phyloP scores from a whole-genome alignment of 2,113 vertebrate genomes.

The Onychorhynchus coronatus region DNA sequence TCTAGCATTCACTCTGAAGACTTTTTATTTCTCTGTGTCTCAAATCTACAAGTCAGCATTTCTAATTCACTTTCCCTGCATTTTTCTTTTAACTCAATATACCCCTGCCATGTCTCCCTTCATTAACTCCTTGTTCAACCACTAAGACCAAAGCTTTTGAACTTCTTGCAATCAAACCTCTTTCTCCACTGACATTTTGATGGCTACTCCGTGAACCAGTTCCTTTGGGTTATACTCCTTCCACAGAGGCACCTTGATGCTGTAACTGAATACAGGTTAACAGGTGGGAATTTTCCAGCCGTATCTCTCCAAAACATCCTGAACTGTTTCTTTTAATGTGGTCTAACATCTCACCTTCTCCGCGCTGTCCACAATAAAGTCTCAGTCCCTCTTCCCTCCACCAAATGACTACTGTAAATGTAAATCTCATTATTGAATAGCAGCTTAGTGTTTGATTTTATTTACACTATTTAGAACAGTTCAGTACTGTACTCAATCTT shows the following conservation, averaged over 20 bases:
- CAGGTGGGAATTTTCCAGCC: constrained; percentile 11
- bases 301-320: background rate
- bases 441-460: background rate
- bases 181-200: background rate
- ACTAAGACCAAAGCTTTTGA: background rate
- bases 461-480: background rate
- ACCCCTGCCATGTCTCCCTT: background rate
- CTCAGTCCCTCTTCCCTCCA: background rate
- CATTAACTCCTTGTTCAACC: background rate
- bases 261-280: constrained; percentile 17
- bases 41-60: background rate
- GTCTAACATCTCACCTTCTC: background rate
- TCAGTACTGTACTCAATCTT: background rate
- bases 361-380: background rate
- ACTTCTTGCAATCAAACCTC: background rate
- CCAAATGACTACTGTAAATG: background rate
- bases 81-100: background rate
- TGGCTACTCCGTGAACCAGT: background rate
- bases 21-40: background rate
- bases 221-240: background rate
- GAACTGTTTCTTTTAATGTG: background rate
- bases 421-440: background rate
- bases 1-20: background rate
- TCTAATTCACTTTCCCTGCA: background rate
- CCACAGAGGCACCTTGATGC: background rate